Evolutionary conservation across 2,888 invertebrate species (phyloP), one percentile per base, ranked within the genome.

Genomic region (Nymphalis polychloros): DNA sequence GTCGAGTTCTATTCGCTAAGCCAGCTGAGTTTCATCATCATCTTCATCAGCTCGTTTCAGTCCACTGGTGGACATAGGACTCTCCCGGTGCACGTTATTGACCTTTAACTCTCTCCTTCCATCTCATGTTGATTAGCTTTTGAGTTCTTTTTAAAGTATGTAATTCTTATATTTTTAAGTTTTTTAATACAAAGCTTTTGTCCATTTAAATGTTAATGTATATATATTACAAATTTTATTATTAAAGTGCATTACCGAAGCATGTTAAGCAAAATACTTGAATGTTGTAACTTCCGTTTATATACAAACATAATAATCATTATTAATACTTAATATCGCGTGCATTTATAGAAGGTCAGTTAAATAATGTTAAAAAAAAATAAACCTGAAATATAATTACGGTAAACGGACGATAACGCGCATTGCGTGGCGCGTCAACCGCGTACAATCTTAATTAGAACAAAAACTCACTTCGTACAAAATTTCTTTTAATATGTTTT

Each of bases 211-310:
- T 27, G 55, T 31, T n/a, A 55, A 17, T 31, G 13, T n/a, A 10
- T 20, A 50, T 2, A 20, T 50, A 23, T 53, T 27, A 31, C 13
- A 55, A 31, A 55, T 31, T 6, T 57, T 57, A 41, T 35, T 57
- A 35, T 41, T 57, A 19, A 57, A 41, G 6, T 19, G 41, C 10
- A 57, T 57, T 53, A 6, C 53, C 17, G 17, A 27, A 27, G 27
- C 59, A 59, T 35, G 27, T n/a, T n/a, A n/a, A n/a, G 17, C 20
- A 17, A 48, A 47, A 47, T 60, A 2, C 27, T 27, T 60, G 23
- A 47, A 60, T 27, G 48, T 60, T 60, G 48, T 27, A 60, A 57
- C 41, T 57, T 57, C 57, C 57, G 57, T 8, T 57, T 16, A 57
- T 35, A 41, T 31, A 23, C 16, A 52, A 13, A 13, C 1, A 10